Percentiles rank a stretch among this genome's conserved stretches.
Conservation (phyloP, 2,113 vertebrate species). For the Physeter macrocephalus region DNA sequence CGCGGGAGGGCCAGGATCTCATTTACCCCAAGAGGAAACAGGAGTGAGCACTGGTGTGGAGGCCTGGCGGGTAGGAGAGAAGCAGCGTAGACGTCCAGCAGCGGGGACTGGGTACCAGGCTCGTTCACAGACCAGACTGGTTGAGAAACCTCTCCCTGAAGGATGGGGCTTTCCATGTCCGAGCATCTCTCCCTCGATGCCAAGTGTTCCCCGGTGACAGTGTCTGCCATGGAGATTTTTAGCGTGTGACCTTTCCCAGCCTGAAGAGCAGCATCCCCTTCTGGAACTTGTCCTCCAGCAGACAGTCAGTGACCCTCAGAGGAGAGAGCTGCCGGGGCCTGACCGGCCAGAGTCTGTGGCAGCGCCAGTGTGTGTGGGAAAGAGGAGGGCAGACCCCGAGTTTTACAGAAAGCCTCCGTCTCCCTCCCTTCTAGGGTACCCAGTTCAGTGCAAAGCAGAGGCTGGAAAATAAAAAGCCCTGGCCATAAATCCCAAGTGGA, state of each 20-base stretch:
- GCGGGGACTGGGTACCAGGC: no score
- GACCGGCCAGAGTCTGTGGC: not conserved
- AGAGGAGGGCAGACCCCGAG: not conserved
- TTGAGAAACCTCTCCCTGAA: not conserved
- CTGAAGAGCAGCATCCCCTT: not conserved
- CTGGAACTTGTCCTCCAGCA: not conserved
- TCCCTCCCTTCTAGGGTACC: not conserved
- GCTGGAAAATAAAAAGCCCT: not conserved
- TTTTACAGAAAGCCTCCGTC: not conserved
- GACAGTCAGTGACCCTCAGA: not conserved
- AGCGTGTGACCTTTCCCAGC: not conserved
- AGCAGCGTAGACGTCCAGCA: not conserved
- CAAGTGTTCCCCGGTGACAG: not conserved
- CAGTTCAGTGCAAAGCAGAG: not conserved
- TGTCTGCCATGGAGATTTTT: conserved; percentile 21
- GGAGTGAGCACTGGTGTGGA: not conserved
- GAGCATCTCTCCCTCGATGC: not conserved
- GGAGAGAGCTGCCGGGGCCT: not conserved
- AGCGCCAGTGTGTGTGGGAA: not conserved
- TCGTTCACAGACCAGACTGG: not conserved
- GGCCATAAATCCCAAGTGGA: not conserved
- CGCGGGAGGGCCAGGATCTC: not conserved
- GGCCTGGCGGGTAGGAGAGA: not conserved
- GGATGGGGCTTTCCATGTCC: not conserved
- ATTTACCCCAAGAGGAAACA: not conserved